These are phyloP conservation scores for Pteronotus mesoamericanus DNA, from an alignment of 2,797 vertebrate species.

Conservation along the genomic window DNA sequence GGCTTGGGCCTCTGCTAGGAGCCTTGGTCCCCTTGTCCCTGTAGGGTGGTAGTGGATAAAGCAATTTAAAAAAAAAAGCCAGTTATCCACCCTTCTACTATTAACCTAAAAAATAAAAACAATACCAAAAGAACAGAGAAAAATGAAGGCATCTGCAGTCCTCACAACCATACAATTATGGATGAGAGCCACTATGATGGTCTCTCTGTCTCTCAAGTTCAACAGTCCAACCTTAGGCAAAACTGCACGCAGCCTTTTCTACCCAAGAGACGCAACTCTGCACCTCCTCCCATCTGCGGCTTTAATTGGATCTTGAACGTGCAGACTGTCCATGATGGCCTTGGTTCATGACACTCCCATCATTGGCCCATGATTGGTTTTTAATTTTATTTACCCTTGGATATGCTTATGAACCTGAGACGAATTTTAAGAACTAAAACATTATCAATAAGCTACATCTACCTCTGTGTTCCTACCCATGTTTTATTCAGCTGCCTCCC, in stretches of 20 bases:
- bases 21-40: not conserved
- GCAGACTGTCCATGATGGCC: not conserved
- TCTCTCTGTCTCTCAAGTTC: not conserved
- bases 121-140: not conserved
- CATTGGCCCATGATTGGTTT: not conserved
- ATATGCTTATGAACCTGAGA: not conserved
- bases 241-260: not conserved
- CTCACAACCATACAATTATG: not conserved
- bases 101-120: not conserved
- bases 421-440: not conserved
- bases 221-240: not conserved
- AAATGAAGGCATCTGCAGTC: not conserved
- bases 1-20: not conserved
- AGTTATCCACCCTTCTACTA: not conserved
- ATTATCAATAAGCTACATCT: not conserved
- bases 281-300: not conserved
- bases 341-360: not conserved
- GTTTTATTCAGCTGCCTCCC: not conserved
- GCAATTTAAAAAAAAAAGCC: not conserved
- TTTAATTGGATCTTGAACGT: not conserved
- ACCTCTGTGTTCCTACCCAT: not conserved
- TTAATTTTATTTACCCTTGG: not conserved
- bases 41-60: not conserved
- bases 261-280: not conserved
- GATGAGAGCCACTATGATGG: accelerated